Conservation (phyloP, 2,888 invertebrate species). For the Amblyjoppa fuscipennis region DNA sequence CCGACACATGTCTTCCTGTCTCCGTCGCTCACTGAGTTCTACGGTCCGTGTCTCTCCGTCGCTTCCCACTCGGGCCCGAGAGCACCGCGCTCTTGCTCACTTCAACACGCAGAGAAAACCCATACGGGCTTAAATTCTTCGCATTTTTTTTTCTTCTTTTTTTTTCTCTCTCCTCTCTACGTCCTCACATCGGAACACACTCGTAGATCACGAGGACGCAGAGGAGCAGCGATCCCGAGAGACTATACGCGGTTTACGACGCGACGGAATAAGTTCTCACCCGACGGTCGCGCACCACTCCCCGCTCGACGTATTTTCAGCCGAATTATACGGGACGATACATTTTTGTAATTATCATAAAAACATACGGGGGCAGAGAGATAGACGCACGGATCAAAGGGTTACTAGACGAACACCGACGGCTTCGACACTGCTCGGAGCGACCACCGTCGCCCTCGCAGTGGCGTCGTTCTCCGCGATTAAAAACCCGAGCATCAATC, state of each 20-base stretch:
- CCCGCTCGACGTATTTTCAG: constrained; percentile 51
- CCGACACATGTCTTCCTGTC: constrained; percentile 72
- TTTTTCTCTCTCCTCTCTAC: background rate
- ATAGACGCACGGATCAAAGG: constrained; percentile 51
- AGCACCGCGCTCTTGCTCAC: constrained; percentile 1
- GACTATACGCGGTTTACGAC: background rate
- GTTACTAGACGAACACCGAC: constrained; percentile 13
- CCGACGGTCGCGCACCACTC: constrained; percentile 41
- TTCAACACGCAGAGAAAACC: constrained; percentile 12
- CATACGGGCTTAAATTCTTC: constrained; percentile 19
- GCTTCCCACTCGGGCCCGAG: constrained; percentile 8
- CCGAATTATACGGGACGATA: constrained; percentile 41
- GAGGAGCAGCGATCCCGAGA: background rate
- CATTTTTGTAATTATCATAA: constrained; percentile 52
- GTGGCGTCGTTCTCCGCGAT: background rate
- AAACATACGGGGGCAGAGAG: constrained; percentile 28
- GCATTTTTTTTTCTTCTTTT: background rate
- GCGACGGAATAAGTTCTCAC: background rate
- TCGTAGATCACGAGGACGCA: background rate
- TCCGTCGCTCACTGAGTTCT: constrained; percentile 37
- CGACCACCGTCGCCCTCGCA: constrained; percentile 1
- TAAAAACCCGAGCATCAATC: constrained; percentile 16
- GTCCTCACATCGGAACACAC: constrained; percentile 11
- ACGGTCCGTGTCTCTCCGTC: constrained; percentile 16
- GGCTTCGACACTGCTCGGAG: constrained; percentile 2